Base-by-base conservation (phyloP, 1,140 invertebrate species). In the Antheraea pernyi region DNA sequence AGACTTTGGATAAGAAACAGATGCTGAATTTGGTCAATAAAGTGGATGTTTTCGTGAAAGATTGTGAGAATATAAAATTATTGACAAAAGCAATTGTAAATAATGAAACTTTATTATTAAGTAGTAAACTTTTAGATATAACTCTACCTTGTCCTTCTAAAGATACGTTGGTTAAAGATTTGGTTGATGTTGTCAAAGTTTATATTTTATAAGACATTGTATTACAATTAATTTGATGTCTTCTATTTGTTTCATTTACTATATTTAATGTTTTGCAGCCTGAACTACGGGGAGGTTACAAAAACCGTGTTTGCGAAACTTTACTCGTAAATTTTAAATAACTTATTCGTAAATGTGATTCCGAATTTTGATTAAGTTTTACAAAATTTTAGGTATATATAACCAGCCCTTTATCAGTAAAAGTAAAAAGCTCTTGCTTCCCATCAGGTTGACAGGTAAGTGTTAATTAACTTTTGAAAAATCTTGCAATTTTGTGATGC, bases 1-100 rank as follows among this genome's bases (percentile, higher is more conserved):
- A 90, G 71, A 76, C 80, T 69, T 72, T 90, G 10, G 80, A 77
- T 19, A 89, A 88, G 69, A 85, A 81, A 53, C 82, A 91, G 72
- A 74, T 90, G 19, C 67, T 80, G 11, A 73, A 79, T 74, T 42
- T 91, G 19, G 70, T 90, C 10, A 73, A 70, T 8, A 85, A 81
- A 71, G 78, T 83, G 62, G 65, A 71, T n/a, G 58, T 59, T 19
- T 72, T 65, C 7, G 16, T 79, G 7, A 79, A 77, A 59, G 65
- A 79, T 59, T 48, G 61, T 19, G 85, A 89, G 61, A 73, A 73
- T 59, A 72, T 80, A 3, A 78, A 73, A 6, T 61, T 61, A n/a
- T 61, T 61, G 16, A 30, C 60, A 13, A 61, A 22, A 22, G 60
- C 60, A 36, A 13, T 61, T 22, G 4, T 30, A 22, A 30, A 6